Evolutionary conservation across 1,140 invertebrate genomes (phyloP).

Genomic region (Mesaphorura yosii): DNA sequence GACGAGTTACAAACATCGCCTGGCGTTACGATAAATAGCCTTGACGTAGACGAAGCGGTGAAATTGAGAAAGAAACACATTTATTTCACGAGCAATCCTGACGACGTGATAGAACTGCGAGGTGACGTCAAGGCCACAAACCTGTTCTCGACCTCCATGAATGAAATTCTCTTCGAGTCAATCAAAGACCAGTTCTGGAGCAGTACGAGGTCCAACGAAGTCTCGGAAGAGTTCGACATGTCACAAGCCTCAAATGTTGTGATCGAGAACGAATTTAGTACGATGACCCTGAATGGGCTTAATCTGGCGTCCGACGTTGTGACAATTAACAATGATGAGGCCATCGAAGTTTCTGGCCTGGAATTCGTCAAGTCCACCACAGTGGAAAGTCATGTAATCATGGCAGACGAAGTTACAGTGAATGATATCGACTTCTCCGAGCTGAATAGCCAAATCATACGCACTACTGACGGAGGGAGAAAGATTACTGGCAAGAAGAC

Average conservation of each 20-base stretch:
- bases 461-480: slow-evolving; percentile 1
- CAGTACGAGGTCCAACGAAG: neutral
- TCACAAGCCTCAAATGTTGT: neutral
- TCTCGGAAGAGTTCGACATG: slow-evolving; percentile 2
- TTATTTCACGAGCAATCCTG: slow-evolving; percentile 1
- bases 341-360: neutral
- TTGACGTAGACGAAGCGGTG: slow-evolving; percentile 8
- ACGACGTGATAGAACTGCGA: neutral
- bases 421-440: slow-evolving; percentile 1
- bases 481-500: slow-evolving; percentile 3
- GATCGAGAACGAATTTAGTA: neutral
- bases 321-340: neutral
- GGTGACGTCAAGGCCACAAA: neutral
- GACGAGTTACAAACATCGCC: neutral
- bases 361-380: neutral
- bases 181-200: slow-evolving; percentile 9
- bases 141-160: neutral
- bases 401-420: neutral
- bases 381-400: neutral
- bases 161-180: neutral
- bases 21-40: neutral
- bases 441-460: slow-evolving; percentile 2
- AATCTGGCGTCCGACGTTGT: neutral
- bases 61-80: slow-evolving; percentile 7
- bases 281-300: slow-evolving; percentile 1